These are phyloP conservation scores for Drosophila orosa DNA, from an alignment of 1,140 invertebrate species.

Conservation along the genomic window DNA sequence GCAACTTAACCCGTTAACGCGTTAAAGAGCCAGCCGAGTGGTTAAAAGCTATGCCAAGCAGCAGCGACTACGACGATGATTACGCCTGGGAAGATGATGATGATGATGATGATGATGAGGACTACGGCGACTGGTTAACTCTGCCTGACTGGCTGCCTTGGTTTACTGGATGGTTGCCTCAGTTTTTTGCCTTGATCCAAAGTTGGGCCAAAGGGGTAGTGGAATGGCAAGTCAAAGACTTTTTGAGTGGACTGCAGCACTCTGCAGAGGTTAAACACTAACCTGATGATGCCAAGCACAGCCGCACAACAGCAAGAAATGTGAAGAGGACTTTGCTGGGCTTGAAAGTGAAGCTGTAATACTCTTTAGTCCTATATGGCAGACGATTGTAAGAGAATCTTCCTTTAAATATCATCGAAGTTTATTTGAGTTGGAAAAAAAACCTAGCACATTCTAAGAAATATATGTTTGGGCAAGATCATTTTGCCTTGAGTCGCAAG, in stretches of 20 bases:
- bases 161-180: slow-evolving; percentile 60
- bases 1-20: slow-evolving; percentile 79
- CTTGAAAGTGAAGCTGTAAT: not conserved
- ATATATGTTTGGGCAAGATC: too few relatives aligned
- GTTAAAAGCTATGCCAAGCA: slow-evolving; percentile 70
- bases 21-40: slow-evolving; percentile 80
- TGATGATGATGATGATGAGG: slow-evolving; percentile 8
- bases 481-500: not conserved
- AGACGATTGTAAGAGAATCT: not conserved
- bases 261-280: slow-evolving; percentile 77
- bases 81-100: slow-evolving; percentile 1
- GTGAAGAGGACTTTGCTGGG: not conserved
- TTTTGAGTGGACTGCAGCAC: slow-evolving; percentile 75
- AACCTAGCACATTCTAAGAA: too few relatives aligned
- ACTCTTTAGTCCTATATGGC: slow-evolving; percentile 1
- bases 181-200: slow-evolving; percentile 28
- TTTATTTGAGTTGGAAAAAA: not conserved
- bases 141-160: slow-evolving; percentile 65
- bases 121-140: slow-evolving; percentile 53
- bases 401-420: not conserved
- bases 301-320: slow-evolving; percentile 46
- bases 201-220: slow-evolving; percentile 28
- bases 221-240: slow-evolving; percentile 72
- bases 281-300: slow-evolving; percentile 68
- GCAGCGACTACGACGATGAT: slow-evolving; percentile 11